These are phyloP conservation scores for Drosophila pegasa DNA, from an alignment of 2,888 invertebrate species.

Conservation along the genomic window DNA sequence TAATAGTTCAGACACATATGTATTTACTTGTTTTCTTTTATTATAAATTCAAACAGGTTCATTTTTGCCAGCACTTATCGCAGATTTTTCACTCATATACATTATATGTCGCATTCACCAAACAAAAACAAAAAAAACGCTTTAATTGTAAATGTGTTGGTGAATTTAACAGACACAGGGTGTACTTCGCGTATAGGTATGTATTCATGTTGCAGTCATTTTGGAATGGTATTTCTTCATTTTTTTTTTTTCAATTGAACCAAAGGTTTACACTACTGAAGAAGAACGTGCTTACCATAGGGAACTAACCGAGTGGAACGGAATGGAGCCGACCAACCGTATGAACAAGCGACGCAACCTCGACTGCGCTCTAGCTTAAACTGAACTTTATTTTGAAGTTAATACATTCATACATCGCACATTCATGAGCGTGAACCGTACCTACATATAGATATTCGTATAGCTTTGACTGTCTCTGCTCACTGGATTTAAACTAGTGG, in stretches of 20 bases:
- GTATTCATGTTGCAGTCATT: slow-evolving; percentile 45
- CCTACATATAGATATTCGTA: slow-evolving; percentile 34
- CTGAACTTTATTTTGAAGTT: slow-evolving; percentile 79
- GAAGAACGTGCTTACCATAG: slow-evolving; percentile 77
- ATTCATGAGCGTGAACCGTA: slow-evolving; percentile 15
- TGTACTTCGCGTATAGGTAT: slow-evolving; percentile 14
- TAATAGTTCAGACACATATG: slow-evolving; percentile 22
- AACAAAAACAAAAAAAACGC: slow-evolving; percentile 41
- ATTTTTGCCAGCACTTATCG: slow-evolving; percentile 55
- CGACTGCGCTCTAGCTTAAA: slow-evolving; percentile 79
- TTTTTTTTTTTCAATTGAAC: slow-evolving; percentile 25
- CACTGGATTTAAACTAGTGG: slow-evolving; percentile 34
- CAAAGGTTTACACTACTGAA: slow-evolving; percentile 56
- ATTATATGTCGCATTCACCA: slow-evolving; percentile 47
- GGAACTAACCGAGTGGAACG: slow-evolving; percentile 67
- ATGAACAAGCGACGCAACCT: slow-evolving; percentile 74
- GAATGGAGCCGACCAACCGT: slow-evolving; percentile 68
- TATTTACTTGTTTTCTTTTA: slow-evolving; percentile 40
- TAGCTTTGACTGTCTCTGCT: slow-evolving; percentile 42
- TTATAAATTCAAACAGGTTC: slow-evolving; percentile 54
- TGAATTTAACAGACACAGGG: slow-evolving; percentile 19
- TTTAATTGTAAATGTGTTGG: slow-evolving; percentile 16
- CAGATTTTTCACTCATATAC: slow-evolving; percentile 36
- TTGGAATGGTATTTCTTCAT: background rate
- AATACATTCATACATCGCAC: slow-evolving; percentile 58